phyloP scores from a whole-genome alignment of 2,113 vertebrate genomes.

The Engraulis encrasicolus region DNA sequence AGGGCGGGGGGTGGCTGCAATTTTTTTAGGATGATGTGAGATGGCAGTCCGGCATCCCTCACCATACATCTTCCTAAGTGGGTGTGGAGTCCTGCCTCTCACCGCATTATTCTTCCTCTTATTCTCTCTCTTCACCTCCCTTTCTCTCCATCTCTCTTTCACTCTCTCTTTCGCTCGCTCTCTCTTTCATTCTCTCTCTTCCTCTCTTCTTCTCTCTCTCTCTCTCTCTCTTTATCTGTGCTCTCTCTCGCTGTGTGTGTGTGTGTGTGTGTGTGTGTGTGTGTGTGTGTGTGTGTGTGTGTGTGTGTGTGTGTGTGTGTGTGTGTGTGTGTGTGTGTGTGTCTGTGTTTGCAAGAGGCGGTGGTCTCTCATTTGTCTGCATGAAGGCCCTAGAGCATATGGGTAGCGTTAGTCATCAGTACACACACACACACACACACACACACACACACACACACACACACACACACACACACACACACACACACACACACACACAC shows the following conservation, averaged over 20 bases:
- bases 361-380: neutral
- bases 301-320: neutral
- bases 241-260: neutral
- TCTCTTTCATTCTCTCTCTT: constrained; percentile 33
- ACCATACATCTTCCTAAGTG: neutral
- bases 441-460: constrained; percentile 2
- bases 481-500: neutral
- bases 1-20: constrained; percentile 58
- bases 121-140: constrained; percentile 34
- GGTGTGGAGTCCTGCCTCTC: constrained; percentile 59
- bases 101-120: constrained; percentile 47
- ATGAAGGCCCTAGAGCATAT: neutral
- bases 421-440: too few relatives aligned
- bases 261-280: constrained; percentile 28
- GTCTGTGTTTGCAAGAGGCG: neutral
- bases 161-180: neutral
- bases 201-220: constrained; percentile 31
- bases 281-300: constrained; percentile 17
- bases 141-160: constrained; percentile 21
- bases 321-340: neutral
- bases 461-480: neutral
- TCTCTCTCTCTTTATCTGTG: constrained; percentile 4
- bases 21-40: neutral
- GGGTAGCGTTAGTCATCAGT: neutral
- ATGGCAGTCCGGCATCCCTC: neutral